A percentile compares a stretch with the other conserved stretches of the same genome.
These are phyloP conservation scores for Echinometra lucunter DNA, from an alignment of 53 echinoderm and acorn worm species.

Conservation along the genomic window DNA sequence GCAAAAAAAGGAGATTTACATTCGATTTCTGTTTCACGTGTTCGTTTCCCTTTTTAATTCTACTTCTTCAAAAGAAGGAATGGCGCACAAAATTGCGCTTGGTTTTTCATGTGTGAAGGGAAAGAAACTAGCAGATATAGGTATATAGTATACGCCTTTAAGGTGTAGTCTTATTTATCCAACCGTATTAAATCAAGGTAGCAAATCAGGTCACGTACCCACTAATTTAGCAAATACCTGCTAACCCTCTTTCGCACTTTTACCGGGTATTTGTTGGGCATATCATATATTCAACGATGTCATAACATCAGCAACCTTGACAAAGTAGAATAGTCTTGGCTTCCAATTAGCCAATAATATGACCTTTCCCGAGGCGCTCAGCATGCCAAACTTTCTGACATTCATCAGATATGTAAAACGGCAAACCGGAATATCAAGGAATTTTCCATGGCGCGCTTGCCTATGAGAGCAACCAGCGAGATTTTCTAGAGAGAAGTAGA, in stretches of 20 bases:
- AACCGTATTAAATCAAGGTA: background rate
- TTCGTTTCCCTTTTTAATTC: background rate
- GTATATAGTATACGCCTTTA: background rate
- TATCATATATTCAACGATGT: background rate
- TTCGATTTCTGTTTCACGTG: background rate
- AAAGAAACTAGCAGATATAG: background rate
- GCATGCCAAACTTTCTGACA: background rate
- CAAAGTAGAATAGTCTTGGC: background rate
- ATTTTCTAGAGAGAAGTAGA: background rate
- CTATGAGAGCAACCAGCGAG: background rate
- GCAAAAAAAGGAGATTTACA: background rate
- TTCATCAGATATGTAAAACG: background rate
- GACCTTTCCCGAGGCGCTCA: slow-evolving; percentile 19
- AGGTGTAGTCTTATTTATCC: no score
- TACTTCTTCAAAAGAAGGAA: background rate
- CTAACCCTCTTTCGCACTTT: slow-evolving; percentile 1
- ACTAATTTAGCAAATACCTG: background rate
- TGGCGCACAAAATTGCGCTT: background rate
- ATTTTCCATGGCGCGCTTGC: background rate
- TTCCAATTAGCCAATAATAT: slow-evolving; percentile 23
- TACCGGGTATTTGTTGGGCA: background rate
- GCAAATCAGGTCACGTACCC: no score
- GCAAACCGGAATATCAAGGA: background rate
- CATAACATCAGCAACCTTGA: slow-evolving; percentile 18
- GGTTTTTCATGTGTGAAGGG: background rate